Base-by-base conservation (phyloP, 2,888 invertebrate genomes). In the Drosophila antonietae region DNA sequence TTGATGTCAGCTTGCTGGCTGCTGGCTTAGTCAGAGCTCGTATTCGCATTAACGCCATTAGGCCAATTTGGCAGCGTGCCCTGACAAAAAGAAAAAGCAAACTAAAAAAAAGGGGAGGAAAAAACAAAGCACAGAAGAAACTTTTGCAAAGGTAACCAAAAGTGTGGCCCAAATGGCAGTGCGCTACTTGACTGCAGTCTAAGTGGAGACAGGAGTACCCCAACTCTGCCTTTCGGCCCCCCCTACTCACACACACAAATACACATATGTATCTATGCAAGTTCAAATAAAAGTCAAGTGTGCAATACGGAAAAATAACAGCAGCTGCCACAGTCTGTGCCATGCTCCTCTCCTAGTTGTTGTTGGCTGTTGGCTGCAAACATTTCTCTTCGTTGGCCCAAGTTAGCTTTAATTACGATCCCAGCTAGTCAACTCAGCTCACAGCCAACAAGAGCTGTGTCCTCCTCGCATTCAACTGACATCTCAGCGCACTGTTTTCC, bases 1-100 rank as follows among this genome's bases (percentile, higher is more conserved):
- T 55, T 82, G 69, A 72, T 75, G 83, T 72, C 75, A 71, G 75
- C 70, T 67, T 65, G 53, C 57, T 73, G 73, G 55, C 55, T 60
- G 73, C 71, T 83, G 85, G 63, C 56, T 86, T 70, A 79, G 75
- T 78, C 67, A 12, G 68, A 73, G 58, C 89, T 90, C 88, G 90
- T 86, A 87, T 87, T 89, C 90, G 82, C 82, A 86, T 86, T 90
- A 86, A 86, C 89, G 90, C 86, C 90, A 90, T 86, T 90, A 86
- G 82, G 88, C 88, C 86, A 86, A 90, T 86, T 86, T 86, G 86
- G 90, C 86, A 86, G 52, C 70, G 68, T 86, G 86, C 86, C 86
- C 89, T 77, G 70, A 53, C 68, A 78, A 58, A 70, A 67, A 49
- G 28, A 31, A 6, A 2, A 28, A 63, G 47, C 53, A 46, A 49